Evolutionary conservation across 2,113 vertebrate species (phyloP).

Genomic region (Calonectris borealis): DNA sequence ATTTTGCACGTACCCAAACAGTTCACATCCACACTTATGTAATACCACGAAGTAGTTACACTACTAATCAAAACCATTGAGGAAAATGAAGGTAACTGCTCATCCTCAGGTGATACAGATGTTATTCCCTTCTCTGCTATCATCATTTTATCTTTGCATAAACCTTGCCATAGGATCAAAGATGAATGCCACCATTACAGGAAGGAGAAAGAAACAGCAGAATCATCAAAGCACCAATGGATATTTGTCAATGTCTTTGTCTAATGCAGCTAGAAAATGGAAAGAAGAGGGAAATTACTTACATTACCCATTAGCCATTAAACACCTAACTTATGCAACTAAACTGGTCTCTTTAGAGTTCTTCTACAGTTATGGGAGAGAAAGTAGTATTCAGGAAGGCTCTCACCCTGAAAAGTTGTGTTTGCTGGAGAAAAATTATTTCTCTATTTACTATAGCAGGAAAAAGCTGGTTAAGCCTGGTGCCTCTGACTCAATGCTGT

Average conservation of each 20-base stretch:
- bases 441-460: not conserved
- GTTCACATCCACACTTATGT: not conserved
- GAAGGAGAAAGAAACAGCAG: not conserved
- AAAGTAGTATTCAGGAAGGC: not conserved
- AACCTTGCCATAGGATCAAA: not conserved
- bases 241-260: not conserved
- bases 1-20: not conserved
- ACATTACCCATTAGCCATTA: not conserved
- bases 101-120: not conserved
- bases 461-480: not conserved
- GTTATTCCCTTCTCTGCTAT: not conserved
- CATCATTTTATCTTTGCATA: not conserved
- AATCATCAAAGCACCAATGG: not conserved
- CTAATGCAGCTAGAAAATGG: not conserved
- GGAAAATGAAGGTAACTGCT: not conserved
- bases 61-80: not conserved
- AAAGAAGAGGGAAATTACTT: not conserved
- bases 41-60: not conserved
- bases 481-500: not conserved
- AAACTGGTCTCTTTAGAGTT: not conserved
- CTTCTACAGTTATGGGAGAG: not conserved
- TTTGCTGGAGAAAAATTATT: not conserved
- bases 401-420: not conserved
- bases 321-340: not conserved
- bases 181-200: not conserved